Base-by-base conservation (phyloP, 2,113 vertebrate species). In the Columba janthina region DNA sequence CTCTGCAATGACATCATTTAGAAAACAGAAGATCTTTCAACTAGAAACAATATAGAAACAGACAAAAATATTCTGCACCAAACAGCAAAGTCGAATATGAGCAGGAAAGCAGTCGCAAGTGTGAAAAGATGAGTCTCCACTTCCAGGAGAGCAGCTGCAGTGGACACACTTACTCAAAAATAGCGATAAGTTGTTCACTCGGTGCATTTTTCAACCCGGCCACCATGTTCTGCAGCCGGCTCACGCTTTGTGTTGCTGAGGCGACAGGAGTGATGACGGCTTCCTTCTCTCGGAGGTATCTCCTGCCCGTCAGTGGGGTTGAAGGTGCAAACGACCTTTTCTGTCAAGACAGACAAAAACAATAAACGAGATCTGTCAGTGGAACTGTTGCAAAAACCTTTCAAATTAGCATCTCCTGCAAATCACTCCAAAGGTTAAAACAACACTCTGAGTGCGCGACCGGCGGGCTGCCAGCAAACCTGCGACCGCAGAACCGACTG, bases 191-290 rank as follows among this genome's bases (percentile, higher is more conserved):
- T 17, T 98, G 97, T 13, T 99, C 98, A 24, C 98, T 99, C 2
- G 99, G 99, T 8, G 98, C 97, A 15, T 98, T 98, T 96, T 98
- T 98, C 48, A 99, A 44, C 9, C 99, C 99, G 10, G 98, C 90
- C 95, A 99, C 99, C 97, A 99, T 99, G 96, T 97, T 98, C 97
- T 99, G 99, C 92, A 99, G 91, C 4, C 99, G 98, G 90, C 98
- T 99, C 57, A 99, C 99, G 3, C 99, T 99, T 58, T 99, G 99
- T 3, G 99, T 99, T 1, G 99, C 99, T 5, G 98, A 99, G 61
- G 99, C 99, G 40, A 99, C 99, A 0, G 99, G 99, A 28, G 99
- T 99, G 94, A 98, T 98, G 6, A 98, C 96, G 40, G 98, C 95
- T 87, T 99, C 99, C 97, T 99, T 99, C 92, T 99, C 99, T 72